Percentiles rank a stretch among this genome's conserved stretches.
Evolutionary conservation across 2,113 vertebrate genomes (phyloP).

Genomic region (Stercorarius parasiticus): DNA sequence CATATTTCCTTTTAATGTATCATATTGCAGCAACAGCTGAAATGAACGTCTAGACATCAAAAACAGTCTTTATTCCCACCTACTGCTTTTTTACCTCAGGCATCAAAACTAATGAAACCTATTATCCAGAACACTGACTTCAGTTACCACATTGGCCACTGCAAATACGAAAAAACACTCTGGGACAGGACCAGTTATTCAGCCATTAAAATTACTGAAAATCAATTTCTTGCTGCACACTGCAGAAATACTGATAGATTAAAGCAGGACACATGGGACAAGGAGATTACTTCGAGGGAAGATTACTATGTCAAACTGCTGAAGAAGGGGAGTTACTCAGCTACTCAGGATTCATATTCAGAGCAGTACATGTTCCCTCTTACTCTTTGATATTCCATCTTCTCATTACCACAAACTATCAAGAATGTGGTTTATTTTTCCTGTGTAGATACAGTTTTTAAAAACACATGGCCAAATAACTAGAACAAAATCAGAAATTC

Average conservation of each 20-base stretch:
- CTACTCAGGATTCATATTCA: neutral
- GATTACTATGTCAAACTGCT: conserved; percentile 39
- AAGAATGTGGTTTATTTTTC: neutral
- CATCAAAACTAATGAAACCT: conserved; percentile 79
- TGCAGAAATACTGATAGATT: conserved; percentile 63
- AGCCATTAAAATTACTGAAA: conserved; percentile 72
- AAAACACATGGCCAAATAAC: neutral
- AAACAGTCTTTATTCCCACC: conserved; percentile 74
- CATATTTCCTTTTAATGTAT: conserved; percentile 78
- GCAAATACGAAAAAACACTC: conserved; percentile 47
- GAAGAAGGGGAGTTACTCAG: neutral
- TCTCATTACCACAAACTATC: neutral
- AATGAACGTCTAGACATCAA: conserved; percentile 79
- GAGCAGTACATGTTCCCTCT: neutral
- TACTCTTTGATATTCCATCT: neutral
- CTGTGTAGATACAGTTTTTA: neutral
- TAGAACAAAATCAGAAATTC: conserved; percentile 13
- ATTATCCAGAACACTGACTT: conserved; percentile 74
- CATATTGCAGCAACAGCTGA: conserved; percentile 77
- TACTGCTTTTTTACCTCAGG: conserved; percentile 77
- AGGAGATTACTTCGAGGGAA: conserved; percentile 47
- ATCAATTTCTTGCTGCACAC: conserved; percentile 65
- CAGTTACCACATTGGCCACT: conserved; percentile 59
- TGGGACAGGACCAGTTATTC: conserved; percentile 58
- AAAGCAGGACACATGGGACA: conserved; percentile 56